Conservation (phyloP, 2,888 invertebrate genomes). For the Cephus pygmeus region DNA sequence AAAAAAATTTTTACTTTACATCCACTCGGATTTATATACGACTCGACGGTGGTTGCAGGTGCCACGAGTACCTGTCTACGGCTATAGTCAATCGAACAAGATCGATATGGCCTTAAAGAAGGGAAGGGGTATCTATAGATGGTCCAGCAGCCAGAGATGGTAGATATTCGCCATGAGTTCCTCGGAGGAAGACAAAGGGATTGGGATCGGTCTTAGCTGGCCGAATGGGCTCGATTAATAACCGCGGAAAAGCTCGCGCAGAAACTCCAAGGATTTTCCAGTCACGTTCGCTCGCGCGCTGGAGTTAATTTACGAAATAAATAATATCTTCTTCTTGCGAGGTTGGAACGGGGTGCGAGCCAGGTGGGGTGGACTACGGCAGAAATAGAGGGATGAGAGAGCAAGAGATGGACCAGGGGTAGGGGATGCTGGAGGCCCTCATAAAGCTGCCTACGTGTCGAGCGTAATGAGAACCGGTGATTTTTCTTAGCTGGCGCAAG, state of each 20-base stretch:
- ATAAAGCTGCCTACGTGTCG: slow-evolving; percentile 64
- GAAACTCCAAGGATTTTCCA: slow-evolving; percentile 60
- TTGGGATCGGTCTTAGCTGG: slow-evolving; percentile 47
- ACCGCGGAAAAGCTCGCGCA: slow-evolving; percentile 58
- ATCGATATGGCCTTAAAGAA: background rate
- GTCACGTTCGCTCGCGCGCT: slow-evolving; percentile 60
- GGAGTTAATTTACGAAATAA: slow-evolving; percentile 67
- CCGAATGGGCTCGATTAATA: slow-evolving; percentile 62
- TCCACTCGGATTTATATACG: background rate
- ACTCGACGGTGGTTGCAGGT: background rate
- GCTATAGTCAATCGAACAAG: background rate
- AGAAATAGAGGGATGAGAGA: slow-evolving; percentile 15
- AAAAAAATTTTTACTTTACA: background rate
- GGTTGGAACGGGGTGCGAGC: slow-evolving; percentile 26
- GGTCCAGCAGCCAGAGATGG: background rate
- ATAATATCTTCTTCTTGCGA: slow-evolving; percentile 62
- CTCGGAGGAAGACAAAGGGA: slow-evolving; percentile 24
- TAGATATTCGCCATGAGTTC: background rate
- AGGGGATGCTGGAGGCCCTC: slow-evolving; percentile 29
- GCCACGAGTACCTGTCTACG: background rate
- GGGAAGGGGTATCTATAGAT: background rate
- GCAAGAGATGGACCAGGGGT: slow-evolving; percentile 36
- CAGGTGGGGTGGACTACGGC: slow-evolving; percentile 15
- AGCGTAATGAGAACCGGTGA: slow-evolving; percentile 66
- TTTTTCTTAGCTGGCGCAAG: slow-evolving; percentile 54